Evolutionary conservation across 2,888 invertebrate species (phyloP).

Genomic region (Drosophila algonquin): DNA sequence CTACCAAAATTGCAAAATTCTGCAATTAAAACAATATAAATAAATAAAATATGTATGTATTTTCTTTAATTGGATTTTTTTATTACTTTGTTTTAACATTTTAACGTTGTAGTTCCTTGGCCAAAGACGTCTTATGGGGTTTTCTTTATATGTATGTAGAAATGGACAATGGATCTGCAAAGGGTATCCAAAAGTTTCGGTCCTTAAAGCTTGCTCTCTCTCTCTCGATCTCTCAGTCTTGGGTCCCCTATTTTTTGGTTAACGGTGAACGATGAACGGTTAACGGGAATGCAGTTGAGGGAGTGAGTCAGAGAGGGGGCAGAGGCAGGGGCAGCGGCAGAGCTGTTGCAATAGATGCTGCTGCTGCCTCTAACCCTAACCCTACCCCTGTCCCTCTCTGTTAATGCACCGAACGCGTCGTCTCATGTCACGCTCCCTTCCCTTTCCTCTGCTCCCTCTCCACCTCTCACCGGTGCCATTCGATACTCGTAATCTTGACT

Average conservation of each 20-base stretch:
- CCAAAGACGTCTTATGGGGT: too few relatives aligned
- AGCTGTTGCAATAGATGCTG: conserved; percentile 1
- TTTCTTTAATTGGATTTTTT: too few relatives aligned
- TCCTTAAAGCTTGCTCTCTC: background rate
- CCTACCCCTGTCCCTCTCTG: background rate
- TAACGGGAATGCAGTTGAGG: conserved; percentile 63
- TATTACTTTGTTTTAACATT: too few relatives aligned
- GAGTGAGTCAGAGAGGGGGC: background rate
- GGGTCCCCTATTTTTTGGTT: conserved; percentile 45
- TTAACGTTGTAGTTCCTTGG: too few relatives aligned
- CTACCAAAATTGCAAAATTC: too few relatives aligned
- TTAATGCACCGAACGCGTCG: background rate
- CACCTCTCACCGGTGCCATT: conserved; percentile 41
- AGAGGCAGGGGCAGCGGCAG: background rate
- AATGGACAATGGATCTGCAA: background rate
- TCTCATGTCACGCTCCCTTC: background rate
- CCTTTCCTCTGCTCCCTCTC: background rate
- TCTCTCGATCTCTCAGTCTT: background rate
- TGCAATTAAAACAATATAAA: too few relatives aligned
- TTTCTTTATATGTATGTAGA: too few relatives aligned
- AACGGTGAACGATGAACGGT: conserved; percentile 60
- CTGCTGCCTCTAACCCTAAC: conserved; percentile 2
- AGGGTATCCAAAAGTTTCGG: background rate
- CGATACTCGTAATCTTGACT: conserved; percentile 52
- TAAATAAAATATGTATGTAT: too few relatives aligned